Base-by-base conservation (phyloP, 2,888 invertebrate genomes). In the Euproctis similis region DNA sequence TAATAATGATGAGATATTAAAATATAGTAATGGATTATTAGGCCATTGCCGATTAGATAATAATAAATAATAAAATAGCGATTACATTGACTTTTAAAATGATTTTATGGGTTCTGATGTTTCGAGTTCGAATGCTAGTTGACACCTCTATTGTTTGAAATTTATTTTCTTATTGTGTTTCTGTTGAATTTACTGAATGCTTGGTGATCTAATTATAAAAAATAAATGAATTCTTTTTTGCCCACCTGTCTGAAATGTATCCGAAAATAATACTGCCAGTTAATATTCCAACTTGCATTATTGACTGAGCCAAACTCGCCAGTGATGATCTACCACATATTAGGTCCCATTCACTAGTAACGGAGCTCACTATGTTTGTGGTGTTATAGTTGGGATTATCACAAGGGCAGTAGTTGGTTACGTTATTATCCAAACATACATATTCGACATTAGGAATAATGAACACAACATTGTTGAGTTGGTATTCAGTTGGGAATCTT, bases 291-390 rank as follows among this genome's bases (percentile, higher is more conserved):
- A 86, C 63, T 72, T 88, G 88, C 46, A 87, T 59, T 42, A 84
- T 77, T 1, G 86, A 81, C 49, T 88, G 88, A 7, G 82, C 76
- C 9, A 87, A 57, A 54, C 88, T 88, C 1, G 86, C 82, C 21
- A 88, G 51, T 39, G 78, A 78, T 29, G 71, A 66, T 36, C 72
- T 74, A 13, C 86, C 85, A 44, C 90, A 90, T 32, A 89, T 88
- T 17, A 89, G 70, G 49, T 87, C 50, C 87, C 87, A 89, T 70
- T 90, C 81, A 6, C 81, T 87, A 1, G 86, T 82, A 5, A 89
- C 87, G 1, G 88, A 89, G 43, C 78, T 86, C 3, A 66, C 57
- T 27, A 89, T 87, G 4, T 75, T 62, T 22, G 69, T 84, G 9
- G 67, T 65, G 38, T 89, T 87, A 42, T 87, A 89, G 17, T 85